These are phyloP conservation scores for Sciurus vulgaris DNA, from an alignment of 2,797 vertebrate species.

Conservation along the genomic window DNA sequence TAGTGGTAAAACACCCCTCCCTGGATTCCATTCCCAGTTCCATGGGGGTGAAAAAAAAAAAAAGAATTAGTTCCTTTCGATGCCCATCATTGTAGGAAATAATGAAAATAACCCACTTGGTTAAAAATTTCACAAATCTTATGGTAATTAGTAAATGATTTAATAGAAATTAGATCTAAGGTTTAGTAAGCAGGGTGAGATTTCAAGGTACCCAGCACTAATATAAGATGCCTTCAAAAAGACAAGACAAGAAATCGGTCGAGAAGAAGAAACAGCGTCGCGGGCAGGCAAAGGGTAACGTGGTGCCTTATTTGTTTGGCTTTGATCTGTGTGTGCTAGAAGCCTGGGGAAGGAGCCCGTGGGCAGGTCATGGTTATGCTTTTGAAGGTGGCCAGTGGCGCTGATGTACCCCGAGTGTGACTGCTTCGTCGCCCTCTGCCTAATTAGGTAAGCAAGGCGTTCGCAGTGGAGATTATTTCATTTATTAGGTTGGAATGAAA, in stretches of 20 bases:
- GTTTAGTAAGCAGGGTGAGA: constrained; percentile 33
- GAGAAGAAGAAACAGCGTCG: background rate
- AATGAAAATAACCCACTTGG: background rate
- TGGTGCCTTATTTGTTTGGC: constrained; percentile 49
- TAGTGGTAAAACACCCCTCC: too few relatives aligned
- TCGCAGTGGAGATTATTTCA: constrained; percentile 72
- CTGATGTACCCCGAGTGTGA: constrained; percentile 35
- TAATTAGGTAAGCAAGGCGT: constrained; percentile 82
- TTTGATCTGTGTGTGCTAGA: constrained; percentile 66
- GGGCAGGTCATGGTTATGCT: constrained; percentile 46
- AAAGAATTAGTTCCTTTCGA: background rate
- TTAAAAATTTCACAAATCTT: constrained; percentile 57
- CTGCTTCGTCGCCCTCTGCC: constrained; percentile 31
- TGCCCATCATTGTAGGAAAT: background rate
- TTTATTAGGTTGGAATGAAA: constrained; percentile 83
- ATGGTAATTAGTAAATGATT: constrained; percentile 56
- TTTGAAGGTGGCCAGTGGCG: constrained; percentile 77
- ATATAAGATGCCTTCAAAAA: constrained; percentile 33
- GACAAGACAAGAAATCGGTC: background rate
- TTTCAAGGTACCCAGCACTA: background rate
- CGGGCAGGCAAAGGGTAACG: background rate
- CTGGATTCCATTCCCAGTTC: too few relatives aligned
- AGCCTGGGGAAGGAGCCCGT: constrained; percentile 18
- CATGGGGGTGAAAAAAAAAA: too few relatives aligned
- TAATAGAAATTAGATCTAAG: constrained; percentile 46